Evolutionary conservation across 2,888 invertebrate species (phyloP), one percentile per base, ranked within the genome.

Genomic region (Folsomia manolachei): DNA sequence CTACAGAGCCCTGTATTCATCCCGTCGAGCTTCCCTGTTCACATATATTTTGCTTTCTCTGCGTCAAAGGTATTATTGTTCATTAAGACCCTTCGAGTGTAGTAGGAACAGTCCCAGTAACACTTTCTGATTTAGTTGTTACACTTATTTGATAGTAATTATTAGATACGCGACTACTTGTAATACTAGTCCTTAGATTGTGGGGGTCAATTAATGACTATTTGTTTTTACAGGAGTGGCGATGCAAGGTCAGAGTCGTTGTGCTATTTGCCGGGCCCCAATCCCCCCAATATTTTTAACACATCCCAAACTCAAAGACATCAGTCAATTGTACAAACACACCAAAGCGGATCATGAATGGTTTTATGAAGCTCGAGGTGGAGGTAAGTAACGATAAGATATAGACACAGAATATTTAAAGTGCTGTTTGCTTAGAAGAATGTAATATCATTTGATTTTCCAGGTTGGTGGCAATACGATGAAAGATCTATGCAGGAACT

Each of bases 391-490:
- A n/a, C n/a, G n/a, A n/a, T n/a, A n/a, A n/a, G n/a, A n/a, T n/a
- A n/a, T n/a, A n/a, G n/a, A n/a, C n/a, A n/a, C n/a, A n/a, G n/a
- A n/a, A n/a, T n/a, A n/a, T n/a, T n/a, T n/a, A n/a, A n/a, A n/a
- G n/a, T n/a, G n/a, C n/a, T n/a, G n/a, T n/a, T n/a, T n/a, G n/a
- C n/a, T 73, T 62, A 14, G 67, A 24, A 61, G n/a, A 18, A 24
- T 71, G 51, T 56, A 56, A 64, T 53, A 79, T n/a, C n/a, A n/a
- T n/a, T n/a, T n/a, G n/a, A n/a, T n/a, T 81, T 79, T 83, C 84
- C 79, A 83, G 92, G 96, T 96, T 97, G 97, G 97, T 97, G 97
- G 97, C 94, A 95, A 84, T 97, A 97, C 84, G 97, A 97, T 84
- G 92, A 93, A 82, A 87, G 95, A 73, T 94, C 95, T 75, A 93